These are phyloP conservation scores for Corythoichthys haematopterus DNA, from an alignment of 2,113 vertebrate species.

Conservation along the genomic window DNA sequence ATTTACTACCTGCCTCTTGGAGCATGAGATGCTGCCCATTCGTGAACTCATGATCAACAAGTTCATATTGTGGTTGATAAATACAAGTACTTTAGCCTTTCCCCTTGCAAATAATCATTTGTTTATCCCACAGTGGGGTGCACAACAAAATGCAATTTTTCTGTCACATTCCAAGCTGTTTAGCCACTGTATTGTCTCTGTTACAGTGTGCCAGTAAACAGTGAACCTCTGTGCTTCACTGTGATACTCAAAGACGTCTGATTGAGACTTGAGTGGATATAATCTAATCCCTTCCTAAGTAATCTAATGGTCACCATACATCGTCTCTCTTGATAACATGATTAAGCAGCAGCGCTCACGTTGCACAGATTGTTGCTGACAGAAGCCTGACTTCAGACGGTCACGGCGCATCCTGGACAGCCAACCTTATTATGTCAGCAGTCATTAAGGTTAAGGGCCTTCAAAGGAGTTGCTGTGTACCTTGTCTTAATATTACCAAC, in stretches of 20 bases:
- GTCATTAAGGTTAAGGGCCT: slow-evolving; percentile 53
- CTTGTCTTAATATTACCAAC: slow-evolving; percentile 30
- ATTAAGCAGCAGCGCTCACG: slow-evolving; percentile 41
- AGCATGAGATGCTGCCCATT: background rate
- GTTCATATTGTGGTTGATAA: background rate
- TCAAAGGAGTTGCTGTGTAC: slow-evolving; percentile 39
- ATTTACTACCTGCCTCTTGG: background rate
- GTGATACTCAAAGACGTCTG: slow-evolving; percentile 35
- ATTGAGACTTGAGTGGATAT: slow-evolving; percentile 43
- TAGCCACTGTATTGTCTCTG: background rate
- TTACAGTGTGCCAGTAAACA: slow-evolving; percentile 6
- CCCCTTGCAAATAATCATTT: background rate
- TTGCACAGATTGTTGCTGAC: slow-evolving; percentile 31
- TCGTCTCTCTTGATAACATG: slow-evolving; percentile 33
- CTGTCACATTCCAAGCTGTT: slow-evolving; percentile 2
- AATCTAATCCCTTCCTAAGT: slow-evolving; percentile 44
- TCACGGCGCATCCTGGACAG: slow-evolving; percentile 44
- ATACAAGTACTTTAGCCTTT: background rate
- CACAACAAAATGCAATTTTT: background rate
- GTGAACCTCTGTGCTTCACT: slow-evolving; percentile 24
- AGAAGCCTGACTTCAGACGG: slow-evolving; percentile 31
- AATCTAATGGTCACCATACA: slow-evolving; percentile 52
- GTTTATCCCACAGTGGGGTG: background rate
- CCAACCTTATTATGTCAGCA: slow-evolving; percentile 63
- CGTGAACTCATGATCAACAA: background rate